Evolutionary conservation across 2,113 vertebrate species (phyloP).

Genomic region (Bettongia penicillata): DNA sequence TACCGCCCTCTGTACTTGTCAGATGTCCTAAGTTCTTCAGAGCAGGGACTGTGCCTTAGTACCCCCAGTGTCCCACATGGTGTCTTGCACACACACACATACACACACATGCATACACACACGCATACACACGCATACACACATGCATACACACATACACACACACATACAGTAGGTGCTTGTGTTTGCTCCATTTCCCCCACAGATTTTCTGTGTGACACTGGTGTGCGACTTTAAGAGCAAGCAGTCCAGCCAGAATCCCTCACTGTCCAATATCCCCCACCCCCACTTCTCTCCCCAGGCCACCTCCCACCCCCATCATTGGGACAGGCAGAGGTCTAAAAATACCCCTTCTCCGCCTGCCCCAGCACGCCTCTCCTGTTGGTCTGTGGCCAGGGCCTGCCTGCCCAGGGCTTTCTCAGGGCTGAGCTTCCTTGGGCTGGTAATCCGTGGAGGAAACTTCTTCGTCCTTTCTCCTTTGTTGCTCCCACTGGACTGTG

Average conservation of each 20-base stretch:
- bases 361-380: conserved; percentile 29
- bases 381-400: background rate
- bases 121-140: too few species aligned
- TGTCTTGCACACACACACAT: background rate
- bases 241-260: conserved; percentile 18
- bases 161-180: background rate
- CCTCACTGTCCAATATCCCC: background rate
- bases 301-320: background rate
- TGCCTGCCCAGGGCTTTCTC: background rate
- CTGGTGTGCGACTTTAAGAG: conserved; percentile 64
- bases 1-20: background rate
- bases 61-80: too few species aligned
- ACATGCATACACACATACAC: background rate
- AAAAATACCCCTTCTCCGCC: conserved; percentile 80
- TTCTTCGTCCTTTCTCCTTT: background rate
- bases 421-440: background rate
- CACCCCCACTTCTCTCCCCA: background rate
- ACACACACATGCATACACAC: too few species aligned
- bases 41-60: too few species aligned
- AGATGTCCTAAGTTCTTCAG: background rate
- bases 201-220: background rate
- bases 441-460: background rate
- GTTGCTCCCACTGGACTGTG: background rate
- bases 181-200: background rate
- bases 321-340: conserved; percentile 52